Evolutionary conservation across 2,113 vertebrate species (phyloP).

Genomic region (Ascaphus truei): DNA sequence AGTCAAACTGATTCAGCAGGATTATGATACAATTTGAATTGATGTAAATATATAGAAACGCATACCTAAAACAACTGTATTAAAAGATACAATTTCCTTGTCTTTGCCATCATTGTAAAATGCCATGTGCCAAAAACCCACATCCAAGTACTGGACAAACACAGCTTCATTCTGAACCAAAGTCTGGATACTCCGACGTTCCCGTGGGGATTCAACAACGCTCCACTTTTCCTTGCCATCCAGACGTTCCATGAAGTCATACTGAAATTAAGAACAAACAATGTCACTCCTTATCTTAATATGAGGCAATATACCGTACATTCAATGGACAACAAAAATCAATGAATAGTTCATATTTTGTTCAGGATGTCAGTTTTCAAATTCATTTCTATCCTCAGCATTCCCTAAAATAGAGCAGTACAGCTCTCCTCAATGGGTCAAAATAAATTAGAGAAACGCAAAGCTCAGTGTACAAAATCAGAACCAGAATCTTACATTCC

Average conservation of each 20-base stretch:
- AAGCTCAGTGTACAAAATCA: too few relatives aligned
- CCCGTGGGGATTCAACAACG: constrained; percentile 88
- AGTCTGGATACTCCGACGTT: constrained; percentile 91
- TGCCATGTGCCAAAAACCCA: constrained; percentile 92
- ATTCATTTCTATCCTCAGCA: too few relatives aligned
- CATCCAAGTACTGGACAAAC: constrained; percentile 94
- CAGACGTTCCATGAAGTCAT: constrained; percentile 97
- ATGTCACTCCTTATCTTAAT: background rate
- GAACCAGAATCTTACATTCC: too few relatives aligned
- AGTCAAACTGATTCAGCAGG: too few relatives aligned
- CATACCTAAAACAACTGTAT: constrained; percentile 87
- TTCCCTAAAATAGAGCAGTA: too few relatives aligned
- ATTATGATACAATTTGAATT: background rate
- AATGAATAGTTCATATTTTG: too few relatives aligned
- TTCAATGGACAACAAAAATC: too few relatives aligned
- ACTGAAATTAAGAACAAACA: constrained; percentile 57
- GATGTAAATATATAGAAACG: background rate
- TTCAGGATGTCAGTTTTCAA: too few relatives aligned
- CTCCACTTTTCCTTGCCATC: constrained; percentile 99
- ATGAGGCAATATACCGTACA: too few relatives aligned
- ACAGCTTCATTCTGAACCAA: constrained; percentile 96
- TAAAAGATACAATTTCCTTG: constrained; percentile 92
- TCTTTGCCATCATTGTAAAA: constrained; percentile 98
- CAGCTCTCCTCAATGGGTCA: too few relatives aligned
- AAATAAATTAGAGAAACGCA: too few relatives aligned